Percentiles rank a stretch among this genome's conserved stretches.
Conservation (phyloP, 92 coral and sea anemone genomes). For the Palythoa grandis region DNA sequence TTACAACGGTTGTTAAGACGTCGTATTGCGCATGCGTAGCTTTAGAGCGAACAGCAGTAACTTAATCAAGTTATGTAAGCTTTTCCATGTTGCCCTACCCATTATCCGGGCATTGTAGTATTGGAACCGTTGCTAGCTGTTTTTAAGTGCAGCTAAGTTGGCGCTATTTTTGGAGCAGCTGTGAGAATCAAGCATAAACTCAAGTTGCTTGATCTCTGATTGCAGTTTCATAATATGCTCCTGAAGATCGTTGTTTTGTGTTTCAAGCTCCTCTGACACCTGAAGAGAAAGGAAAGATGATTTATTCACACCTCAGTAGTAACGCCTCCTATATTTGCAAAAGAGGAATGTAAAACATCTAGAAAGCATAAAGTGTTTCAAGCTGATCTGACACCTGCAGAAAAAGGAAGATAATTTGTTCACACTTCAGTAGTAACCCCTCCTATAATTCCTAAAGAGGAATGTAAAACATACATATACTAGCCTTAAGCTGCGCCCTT, state of each 20-base stretch:
- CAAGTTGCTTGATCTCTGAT: slow-evolving; percentile 89
- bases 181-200: slow-evolving; percentile 95
- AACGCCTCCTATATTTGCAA: too few relatives aligned
- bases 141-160: slow-evolving; percentile 28
- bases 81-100: slow-evolving; percentile 13
- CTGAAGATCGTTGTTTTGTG: slow-evolving; percentile 86
- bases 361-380: slow-evolving; percentile 49
- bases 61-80: slow-evolving; percentile 20
- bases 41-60: slow-evolving; percentile 20
- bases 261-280: slow-evolving; percentile 94
- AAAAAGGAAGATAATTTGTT: background rate
- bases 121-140: slow-evolving; percentile 41
- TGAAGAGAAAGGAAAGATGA: slow-evolving; percentile 1
- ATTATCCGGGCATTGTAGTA: slow-evolving; percentile 40
- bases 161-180: slow-evolving; percentile 77
- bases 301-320: background rate
- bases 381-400: slow-evolving; percentile 88
- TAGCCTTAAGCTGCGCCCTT: too few relatives aligned
- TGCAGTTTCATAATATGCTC: slow-evolving; percentile 91
- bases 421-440: background rate
- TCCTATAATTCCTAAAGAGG: too few relatives aligned
- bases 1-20: background rate
- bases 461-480: too few relatives aligned
- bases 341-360: too few relatives aligned
- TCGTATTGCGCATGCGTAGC: slow-evolving; percentile 14